Conservation (phyloP, 2,888 invertebrate species). For the Pomacea canaliculata region DNA sequence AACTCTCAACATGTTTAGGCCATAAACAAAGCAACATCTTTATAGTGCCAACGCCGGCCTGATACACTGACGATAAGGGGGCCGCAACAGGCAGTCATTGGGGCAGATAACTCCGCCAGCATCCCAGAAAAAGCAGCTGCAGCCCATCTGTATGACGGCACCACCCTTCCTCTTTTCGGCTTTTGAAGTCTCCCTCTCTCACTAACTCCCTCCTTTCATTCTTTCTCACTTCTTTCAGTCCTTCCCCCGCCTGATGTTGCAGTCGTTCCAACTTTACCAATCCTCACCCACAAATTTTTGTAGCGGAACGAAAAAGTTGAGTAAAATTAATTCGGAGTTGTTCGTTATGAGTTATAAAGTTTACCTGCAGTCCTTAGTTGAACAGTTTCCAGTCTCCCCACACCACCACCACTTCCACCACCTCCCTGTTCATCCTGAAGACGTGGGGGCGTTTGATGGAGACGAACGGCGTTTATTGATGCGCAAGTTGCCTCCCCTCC, state of each 20-base stretch:
- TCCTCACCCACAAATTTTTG: background rate
- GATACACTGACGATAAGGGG: constrained; percentile 10
- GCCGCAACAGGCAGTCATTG: constrained; percentile 10
- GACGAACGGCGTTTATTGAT: too few species aligned
- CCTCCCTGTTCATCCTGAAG: too few species aligned
- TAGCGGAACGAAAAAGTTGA: too few species aligned
- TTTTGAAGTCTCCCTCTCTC: too few species aligned
- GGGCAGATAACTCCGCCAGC: constrained; percentile 1
- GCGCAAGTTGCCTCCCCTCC: too few species aligned
- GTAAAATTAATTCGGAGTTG: too few species aligned
- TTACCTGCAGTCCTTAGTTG: too few species aligned
- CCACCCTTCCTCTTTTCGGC: background rate
- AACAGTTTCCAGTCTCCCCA: too few species aligned
- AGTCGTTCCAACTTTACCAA: background rate
- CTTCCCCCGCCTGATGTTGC: background rate
- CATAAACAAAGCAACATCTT: constrained; percentile 14
- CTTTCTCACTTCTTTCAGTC: background rate
- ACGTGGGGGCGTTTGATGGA: too few species aligned
- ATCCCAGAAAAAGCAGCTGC: constrained; percentile 1
- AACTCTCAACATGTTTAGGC: background rate
- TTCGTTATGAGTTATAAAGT: too few species aligned
- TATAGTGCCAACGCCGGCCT: background rate
- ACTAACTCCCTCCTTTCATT: background rate
- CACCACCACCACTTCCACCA: too few species aligned
- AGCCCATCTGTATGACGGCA: background rate